phyloP scores from a whole-genome alignment of 2,113 vertebrate species.

The Paramisgurnus dabryanus region DNA sequence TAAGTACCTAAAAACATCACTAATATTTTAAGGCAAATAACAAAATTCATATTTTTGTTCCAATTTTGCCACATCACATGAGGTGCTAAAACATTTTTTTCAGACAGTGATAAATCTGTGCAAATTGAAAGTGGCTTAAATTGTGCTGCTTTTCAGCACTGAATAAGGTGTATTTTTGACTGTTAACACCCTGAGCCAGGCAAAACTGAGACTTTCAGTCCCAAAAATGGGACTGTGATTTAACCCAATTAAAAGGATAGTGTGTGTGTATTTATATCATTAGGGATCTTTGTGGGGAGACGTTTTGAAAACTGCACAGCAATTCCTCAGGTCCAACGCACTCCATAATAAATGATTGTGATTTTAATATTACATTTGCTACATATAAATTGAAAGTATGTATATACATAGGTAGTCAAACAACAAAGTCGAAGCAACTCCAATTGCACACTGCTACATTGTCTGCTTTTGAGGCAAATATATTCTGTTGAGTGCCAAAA shows the following conservation, averaged over 20 bases:
- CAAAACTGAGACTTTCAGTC: neutral
- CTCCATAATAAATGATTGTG: slow-evolving; percentile 61
- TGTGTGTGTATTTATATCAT: slow-evolving; percentile 49
- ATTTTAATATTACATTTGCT: slow-evolving; percentile 78
- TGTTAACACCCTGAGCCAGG: slow-evolving; percentile 20
- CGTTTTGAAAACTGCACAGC: slow-evolving; percentile 78
- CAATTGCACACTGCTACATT: slow-evolving; percentile 98
- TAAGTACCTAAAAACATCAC: slow-evolving; percentile 44
- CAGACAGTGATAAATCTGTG: slow-evolving; percentile 27
- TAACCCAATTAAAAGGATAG: slow-evolving; percentile 42
- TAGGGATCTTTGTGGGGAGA: slow-evolving; percentile 55
- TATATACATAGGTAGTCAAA: slow-evolving; percentile 97
- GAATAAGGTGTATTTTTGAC: neutral
- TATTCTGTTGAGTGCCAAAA: slow-evolving; percentile 86
- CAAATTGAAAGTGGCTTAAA: neutral
- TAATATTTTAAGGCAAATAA: slow-evolving; percentile 10
- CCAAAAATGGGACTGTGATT: neutral
- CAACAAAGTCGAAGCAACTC: slow-evolving; percentile 80
- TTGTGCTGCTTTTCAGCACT: neutral
- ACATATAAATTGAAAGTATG: slow-evolving; percentile 87
- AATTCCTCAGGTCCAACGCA: slow-evolving; percentile 81
- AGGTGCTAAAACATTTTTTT: neutral
- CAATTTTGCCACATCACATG: neutral
- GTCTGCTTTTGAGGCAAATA: slow-evolving; percentile 92
- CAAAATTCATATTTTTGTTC: neutral